Percentiles rank a stretch among this genome's conserved stretches.
phyloP scores from a whole-genome alignment of 2,797 vertebrate genomes.

The Bovichtus diacanthus region DNA sequence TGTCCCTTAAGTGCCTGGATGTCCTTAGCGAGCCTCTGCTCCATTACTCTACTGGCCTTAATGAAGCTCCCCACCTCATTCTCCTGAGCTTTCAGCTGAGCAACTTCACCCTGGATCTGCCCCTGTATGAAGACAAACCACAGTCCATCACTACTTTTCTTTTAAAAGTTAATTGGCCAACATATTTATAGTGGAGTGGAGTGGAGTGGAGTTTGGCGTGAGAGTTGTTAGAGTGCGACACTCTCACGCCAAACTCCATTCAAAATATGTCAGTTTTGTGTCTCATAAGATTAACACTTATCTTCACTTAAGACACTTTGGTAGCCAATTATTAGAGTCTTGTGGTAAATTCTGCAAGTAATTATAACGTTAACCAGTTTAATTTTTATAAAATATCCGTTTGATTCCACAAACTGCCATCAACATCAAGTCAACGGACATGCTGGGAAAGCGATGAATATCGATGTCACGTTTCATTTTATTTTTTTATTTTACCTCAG shows the following conservation, averaged over 20 bases:
- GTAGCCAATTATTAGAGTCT: background rate
- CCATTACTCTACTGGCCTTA: constrained; percentile 84
- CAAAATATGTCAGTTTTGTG: background rate
- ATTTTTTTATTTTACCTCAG: no score
- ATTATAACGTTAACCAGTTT: background rate
- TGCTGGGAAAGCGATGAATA: background rate
- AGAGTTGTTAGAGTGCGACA: no score
- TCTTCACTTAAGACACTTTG: background rate
- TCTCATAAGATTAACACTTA: background rate
- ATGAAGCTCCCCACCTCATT: constrained; percentile 83
- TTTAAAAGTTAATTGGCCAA: no score
- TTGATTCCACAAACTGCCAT: background rate
- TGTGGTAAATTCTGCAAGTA: background rate
- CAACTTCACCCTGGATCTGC: constrained; percentile 79
- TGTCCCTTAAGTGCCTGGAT: constrained; percentile 84
- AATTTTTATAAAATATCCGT: background rate
- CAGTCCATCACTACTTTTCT: background rate
- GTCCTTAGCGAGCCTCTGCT: constrained; percentile 84
- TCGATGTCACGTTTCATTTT: no score
- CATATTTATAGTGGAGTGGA: no score
- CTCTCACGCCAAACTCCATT: background rate
- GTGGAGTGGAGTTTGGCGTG: no score
- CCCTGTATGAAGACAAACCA: constrained; percentile 71
- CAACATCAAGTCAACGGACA: background rate
- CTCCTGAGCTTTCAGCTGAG: constrained; percentile 70